Evolutionary conservation across 2,797 vertebrate species (phyloP).

Genomic region (Enteromius afrohamiltoni): DNA sequence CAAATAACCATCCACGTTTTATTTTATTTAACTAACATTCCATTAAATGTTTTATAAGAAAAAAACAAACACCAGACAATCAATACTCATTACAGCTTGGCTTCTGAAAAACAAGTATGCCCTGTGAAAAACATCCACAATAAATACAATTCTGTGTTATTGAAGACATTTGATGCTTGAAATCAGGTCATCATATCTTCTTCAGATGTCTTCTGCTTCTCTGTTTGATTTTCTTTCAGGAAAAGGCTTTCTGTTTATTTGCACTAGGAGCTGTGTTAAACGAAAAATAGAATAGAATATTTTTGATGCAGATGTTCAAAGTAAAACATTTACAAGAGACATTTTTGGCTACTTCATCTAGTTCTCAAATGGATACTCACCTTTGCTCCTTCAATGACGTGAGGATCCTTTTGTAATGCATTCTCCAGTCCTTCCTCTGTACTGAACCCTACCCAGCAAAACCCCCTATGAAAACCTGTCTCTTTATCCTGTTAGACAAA

Average conservation of each 20-base stretch:
- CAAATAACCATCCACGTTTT: not conserved
- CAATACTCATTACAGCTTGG: not conserved
- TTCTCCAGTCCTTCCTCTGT: constrained; percentile 80
- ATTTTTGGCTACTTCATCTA: not conserved
- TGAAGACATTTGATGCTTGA: constrained; percentile 2
- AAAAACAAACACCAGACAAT: not conserved
- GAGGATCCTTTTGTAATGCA: constrained; percentile 84
- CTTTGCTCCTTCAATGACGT: constrained; percentile 86
- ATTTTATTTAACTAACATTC: constrained; percentile 15
- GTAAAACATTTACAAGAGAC: not conserved
- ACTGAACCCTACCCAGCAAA: constrained; percentile 83
- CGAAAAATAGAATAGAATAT: not conserved
- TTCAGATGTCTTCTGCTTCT: constrained; percentile 67
- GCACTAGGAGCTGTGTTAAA: constrained; percentile 80
- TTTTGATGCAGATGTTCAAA: not conserved
- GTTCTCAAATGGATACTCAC: constrained; percentile 67
- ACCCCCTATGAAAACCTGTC: constrained; percentile 89
- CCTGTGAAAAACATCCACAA: not conserved
- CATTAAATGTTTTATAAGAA: not conserved
- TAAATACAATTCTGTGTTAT: constrained; percentile 29
- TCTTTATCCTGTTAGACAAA: constrained; percentile 79
- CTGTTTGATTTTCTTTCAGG: constrained; percentile 58
- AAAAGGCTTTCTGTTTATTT: constrained; percentile 67
- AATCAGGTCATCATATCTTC: constrained; percentile 47
- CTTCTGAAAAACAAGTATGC: not conserved